A percentile compares a stretch with the other conserved stretches of the same genome.
phyloP scores from a whole-genome alignment of 1,140 invertebrate species.

The Drosophila kikkawai region DNA sequence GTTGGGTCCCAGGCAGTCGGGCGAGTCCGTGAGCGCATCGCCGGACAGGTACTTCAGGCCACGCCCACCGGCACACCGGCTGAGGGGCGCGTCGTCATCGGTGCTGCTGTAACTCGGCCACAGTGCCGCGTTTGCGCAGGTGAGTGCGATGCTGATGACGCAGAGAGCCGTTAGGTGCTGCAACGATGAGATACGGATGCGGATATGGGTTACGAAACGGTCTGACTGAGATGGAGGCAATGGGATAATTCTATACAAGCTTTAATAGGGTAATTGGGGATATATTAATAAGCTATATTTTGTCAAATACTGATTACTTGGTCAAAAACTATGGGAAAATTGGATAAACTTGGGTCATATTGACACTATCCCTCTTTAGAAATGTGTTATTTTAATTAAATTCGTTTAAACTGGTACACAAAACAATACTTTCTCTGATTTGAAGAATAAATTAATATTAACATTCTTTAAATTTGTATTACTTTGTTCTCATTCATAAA shows the following conservation, averaged over 20 bases:
- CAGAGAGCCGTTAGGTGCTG: conserved; percentile 75
- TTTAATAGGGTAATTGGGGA: not conserved
- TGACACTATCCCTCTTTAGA: not conserved
- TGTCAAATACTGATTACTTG: not conserved
- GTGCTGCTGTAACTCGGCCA: conserved; percentile 76
- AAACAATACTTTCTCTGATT: not conserved
- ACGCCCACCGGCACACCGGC: conserved; percentile 87
- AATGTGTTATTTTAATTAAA: not conserved
- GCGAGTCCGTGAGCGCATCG: conserved; percentile 91
- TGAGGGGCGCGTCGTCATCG: conserved; percentile 63
- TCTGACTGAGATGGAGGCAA: not conserved
- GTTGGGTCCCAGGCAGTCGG: conserved; percentile 92
- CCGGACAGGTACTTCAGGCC: conserved; percentile 93
- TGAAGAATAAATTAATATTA: not conserved
- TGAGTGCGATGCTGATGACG: conserved; percentile 72
- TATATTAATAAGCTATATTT: not conserved
- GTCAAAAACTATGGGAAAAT: not conserved
- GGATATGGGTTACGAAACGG: conserved; percentile 40
- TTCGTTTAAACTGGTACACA: not conserved
- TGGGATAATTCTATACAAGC: not conserved
- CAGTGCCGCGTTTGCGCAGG: conserved; percentile 71
- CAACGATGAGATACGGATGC: conserved; percentile 27
- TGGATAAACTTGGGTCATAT: not conserved
- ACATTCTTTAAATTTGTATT: not conserved
- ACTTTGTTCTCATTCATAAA: not conserved